Percentiles rank a stretch among this genome's conserved stretches.
Evolutionary conservation across 2,113 vertebrate species (phyloP).

Genomic region (Egretta garzetta): DNA sequence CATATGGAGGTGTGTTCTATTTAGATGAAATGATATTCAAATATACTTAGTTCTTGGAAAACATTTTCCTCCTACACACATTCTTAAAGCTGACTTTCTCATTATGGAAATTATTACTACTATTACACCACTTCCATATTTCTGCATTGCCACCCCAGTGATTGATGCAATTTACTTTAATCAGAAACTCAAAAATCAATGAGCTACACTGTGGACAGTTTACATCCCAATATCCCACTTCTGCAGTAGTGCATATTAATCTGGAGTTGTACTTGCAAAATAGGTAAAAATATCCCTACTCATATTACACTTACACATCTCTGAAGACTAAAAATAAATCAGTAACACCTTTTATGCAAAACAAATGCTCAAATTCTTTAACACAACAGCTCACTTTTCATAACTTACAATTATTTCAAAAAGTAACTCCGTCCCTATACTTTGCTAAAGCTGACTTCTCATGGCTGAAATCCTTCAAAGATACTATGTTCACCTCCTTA

Average conservation of each 20-base stretch:
- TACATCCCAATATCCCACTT: not conserved
- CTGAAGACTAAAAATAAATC: not conserved
- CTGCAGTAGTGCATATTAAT: not conserved
- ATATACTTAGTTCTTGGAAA: slow-evolving; percentile 49
- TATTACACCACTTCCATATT: slow-evolving; percentile 15
- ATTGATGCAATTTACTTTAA: slow-evolving; percentile 31
- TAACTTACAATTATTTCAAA: not conserved
- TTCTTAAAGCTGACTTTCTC: slow-evolving; percentile 24
- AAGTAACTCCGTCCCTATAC: not conserved
- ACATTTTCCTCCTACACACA: slow-evolving; percentile 47
- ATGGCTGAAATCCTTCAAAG: not conserved
- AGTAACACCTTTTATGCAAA: not conserved
- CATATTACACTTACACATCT: not conserved
- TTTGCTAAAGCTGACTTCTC: not conserved
- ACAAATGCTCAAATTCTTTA: not conserved
- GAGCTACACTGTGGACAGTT: not conserved
- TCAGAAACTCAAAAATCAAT: not conserved
- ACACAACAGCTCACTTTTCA: not conserved
- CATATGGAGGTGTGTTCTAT: not conserved
- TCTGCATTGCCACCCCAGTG: not conserved
- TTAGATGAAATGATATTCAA: slow-evolving; percentile 22
- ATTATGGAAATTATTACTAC: slow-evolving; percentile 48
- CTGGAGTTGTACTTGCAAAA: not conserved
- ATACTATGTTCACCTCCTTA: not conserved
- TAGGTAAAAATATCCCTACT: not conserved